These are phyloP conservation scores for Hirudo medicinalis DNA, from an alignment of 1,140 invertebrate species.

Conservation along the genomic window DNA sequence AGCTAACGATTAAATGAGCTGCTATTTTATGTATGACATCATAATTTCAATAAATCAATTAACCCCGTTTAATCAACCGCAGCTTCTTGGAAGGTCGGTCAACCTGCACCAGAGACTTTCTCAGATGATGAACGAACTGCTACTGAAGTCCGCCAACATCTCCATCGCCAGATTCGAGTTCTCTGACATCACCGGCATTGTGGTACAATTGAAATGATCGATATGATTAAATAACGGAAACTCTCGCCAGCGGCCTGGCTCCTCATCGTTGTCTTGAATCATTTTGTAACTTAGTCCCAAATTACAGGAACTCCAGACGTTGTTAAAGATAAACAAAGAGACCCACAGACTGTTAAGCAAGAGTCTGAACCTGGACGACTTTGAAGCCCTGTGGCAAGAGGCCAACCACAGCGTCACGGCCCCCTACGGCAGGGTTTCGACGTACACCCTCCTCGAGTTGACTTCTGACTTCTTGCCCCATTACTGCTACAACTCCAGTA, in stretches of 20 bases:
- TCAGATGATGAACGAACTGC: conserved; percentile 84
- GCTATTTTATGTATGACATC: not conserved
- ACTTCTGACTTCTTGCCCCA: conserved; percentile 95
- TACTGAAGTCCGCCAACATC: conserved; percentile 85
- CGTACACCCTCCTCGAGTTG: conserved; percentile 95
- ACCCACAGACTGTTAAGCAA: conserved; percentile 84
- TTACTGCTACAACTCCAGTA: conserved; percentile 96
- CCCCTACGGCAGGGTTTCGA: conserved; percentile 85
- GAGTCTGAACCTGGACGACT: conserved; percentile 82
- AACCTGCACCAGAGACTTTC: conserved; percentile 91
- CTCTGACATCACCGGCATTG: conserved; percentile 88
- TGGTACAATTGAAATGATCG: conserved; percentile 38
- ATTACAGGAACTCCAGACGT: conserved; percentile 63
- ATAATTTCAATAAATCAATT: no score
- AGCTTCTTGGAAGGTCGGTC: conserved; percentile 84
- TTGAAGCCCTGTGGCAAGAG: conserved; percentile 85
- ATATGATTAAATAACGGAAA: no score
- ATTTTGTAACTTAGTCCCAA: not conserved
- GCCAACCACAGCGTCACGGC: conserved; percentile 94
- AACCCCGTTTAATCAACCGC: conserved; percentile 29
- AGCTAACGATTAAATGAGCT: no score
- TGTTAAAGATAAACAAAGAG: conserved; percentile 79
- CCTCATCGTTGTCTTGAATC: no score
- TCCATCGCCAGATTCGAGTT: conserved; percentile 90
- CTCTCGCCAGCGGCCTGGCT: no score